These are phyloP conservation scores for Trichosurus vulpecula DNA, from an alignment of 2,797 vertebrate genomes.

Conservation along the genomic window DNA sequence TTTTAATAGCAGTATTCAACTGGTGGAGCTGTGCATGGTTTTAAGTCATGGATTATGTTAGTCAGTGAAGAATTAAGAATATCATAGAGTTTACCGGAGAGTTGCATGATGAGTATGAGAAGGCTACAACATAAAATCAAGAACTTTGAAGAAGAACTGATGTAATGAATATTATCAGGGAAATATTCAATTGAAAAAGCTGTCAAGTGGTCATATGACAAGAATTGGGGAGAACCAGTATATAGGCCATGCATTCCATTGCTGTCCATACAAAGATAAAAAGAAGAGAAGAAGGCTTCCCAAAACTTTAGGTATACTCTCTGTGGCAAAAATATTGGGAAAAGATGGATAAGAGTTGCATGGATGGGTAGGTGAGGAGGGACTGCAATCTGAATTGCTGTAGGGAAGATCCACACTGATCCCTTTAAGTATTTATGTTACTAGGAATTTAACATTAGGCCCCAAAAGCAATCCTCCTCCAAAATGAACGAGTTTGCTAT, in stretches of 20 bases:
- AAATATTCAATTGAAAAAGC: background rate
- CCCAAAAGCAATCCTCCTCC: background rate
- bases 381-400: background rate
- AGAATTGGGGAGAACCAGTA: background rate
- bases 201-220: background rate
- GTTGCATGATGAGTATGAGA: background rate
- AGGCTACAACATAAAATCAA: background rate
- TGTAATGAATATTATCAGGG: background rate
- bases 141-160: background rate
- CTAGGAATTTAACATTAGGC: background rate
- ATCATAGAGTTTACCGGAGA: background rate
- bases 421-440: background rate
- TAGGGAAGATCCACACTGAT: background rate
- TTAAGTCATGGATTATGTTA: background rate
- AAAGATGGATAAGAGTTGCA: background rate
- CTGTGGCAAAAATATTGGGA: background rate
- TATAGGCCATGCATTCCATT: too few relatives aligned
- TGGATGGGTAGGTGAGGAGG: background rate
- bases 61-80: background rate
- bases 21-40: background rate
- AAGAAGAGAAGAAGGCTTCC: background rate
- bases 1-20: background rate
- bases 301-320: too few relatives aligned
- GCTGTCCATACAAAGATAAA: background rate
- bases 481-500: background rate